A percentile compares a stretch with the other conserved stretches of the same genome.
These are phyloP conservation scores for Cercopithecus mona DNA, from an alignment of 2,113 vertebrate species.

Conservation along the genomic window DNA sequence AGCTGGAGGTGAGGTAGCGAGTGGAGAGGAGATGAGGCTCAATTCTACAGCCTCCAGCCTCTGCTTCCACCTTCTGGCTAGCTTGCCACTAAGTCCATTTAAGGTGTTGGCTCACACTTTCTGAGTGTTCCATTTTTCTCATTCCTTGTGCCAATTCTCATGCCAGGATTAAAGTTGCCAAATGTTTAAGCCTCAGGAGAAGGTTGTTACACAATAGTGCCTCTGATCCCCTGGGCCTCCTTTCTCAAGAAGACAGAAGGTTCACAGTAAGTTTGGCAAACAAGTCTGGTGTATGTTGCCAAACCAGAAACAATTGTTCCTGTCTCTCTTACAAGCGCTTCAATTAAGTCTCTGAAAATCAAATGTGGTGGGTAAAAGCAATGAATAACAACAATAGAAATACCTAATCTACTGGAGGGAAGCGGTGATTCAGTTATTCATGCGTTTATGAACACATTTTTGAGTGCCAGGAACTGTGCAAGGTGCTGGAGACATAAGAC, in stretches of 20 bases:
- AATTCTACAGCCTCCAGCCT: neutral
- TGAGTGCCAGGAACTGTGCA: neutral
- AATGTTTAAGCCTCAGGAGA: constrained; percentile 39
- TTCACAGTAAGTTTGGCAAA: constrained; percentile 39
- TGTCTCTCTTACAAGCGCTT: neutral
- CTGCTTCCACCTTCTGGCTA: neutral
- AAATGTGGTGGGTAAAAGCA: neutral
- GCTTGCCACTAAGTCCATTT: neutral
- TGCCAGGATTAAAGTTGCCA: constrained; percentile 51
- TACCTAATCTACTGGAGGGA: neutral
- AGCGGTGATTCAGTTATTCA: neutral
- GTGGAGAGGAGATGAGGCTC: neutral
- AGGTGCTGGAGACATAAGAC: neutral
- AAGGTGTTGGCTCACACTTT: neutral
- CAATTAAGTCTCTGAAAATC: neutral
- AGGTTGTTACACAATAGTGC: constrained; percentile 5
- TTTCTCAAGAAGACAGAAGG: constrained; percentile 46
- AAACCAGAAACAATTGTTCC: constrained; percentile 37
- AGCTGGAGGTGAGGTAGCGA: neutral
- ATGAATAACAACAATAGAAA: neutral
- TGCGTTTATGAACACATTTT: neutral
- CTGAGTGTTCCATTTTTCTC: neutral
- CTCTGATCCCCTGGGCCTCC: constrained; percentile 33
- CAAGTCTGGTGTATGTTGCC: constrained; percentile 1
- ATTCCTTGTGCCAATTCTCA: neutral